Base-by-base conservation (phyloP, 2,113 vertebrate genomes). In the Gambusia holbrooki region DNA sequence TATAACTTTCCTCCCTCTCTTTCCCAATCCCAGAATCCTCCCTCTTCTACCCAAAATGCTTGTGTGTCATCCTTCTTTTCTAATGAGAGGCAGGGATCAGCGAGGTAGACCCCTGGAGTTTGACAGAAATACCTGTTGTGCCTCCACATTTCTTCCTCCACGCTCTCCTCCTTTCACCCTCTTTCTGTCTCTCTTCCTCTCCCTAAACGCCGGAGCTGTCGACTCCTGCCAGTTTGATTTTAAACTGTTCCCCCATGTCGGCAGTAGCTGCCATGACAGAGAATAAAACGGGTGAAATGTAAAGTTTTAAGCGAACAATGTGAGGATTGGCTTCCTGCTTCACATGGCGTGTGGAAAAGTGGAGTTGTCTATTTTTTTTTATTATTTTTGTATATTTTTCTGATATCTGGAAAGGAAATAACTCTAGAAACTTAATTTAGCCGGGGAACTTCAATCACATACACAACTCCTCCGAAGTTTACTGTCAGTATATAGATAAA, bases 51-150 rank as follows among this genome's bases (percentile, higher is more conserved):
- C 69, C 79, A 12, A 76, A 19, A 64, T 67, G 71, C 64, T 73
- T 84, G 76, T 67, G 81, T 90, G 87, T 88, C 91, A 92, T 89
- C 81, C 83, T 77, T 90, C 86, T 79, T 78, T 92, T 93, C 89
- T 92, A 92, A 94, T 94, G 91, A 93, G 89, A 90, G 84, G 88
- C 85, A 88, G 76, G 84, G 90, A 87, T 91, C 86, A 79, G 74
- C 80, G 1, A 82, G 68, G 77, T 74, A 84, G 83, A 87, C 86
- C 85, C 82, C 79, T 69, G 76, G 87, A 88, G 86, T 91, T 86
- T 91, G 89, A 92, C 89, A 90, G 88, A 88, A 84, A 71, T 91
- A 89, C 91, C 88, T 91, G 88, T 91, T 89, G 90, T 89, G 83
- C 77, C 80, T 84, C 88, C 74, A 77, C 70, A 77, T 82, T 80